A percentile compares a stretch with the other conserved stretches of the same genome.
Evolutionary conservation across 2,888 invertebrate species (phyloP).

Genomic region (Schizotus pectinicornis): DNA sequence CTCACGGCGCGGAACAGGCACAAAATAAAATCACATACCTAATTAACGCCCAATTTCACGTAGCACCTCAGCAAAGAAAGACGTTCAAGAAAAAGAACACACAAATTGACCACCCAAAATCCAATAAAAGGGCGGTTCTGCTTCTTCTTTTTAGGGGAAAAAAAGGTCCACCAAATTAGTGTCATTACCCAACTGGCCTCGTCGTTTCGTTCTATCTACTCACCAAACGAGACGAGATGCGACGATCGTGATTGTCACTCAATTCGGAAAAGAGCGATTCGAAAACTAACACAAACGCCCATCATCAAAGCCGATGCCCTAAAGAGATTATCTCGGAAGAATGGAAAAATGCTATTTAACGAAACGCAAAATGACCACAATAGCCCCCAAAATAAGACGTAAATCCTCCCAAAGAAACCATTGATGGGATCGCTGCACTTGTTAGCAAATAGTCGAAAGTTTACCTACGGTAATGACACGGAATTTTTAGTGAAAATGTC

Average conservation of each 20-base stretch:
- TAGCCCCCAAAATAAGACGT: conserved; percentile 15
- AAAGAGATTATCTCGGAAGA: too few species aligned
- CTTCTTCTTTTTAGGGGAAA: conserved; percentile 8
- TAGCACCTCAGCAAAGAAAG: conserved; percentile 31
- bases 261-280: background rate
- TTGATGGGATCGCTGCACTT: conserved; percentile 17
- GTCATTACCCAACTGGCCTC: conserved; percentile 10
- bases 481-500: conserved; percentile 40
- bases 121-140: conserved; percentile 28
- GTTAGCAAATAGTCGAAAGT: conserved; percentile 12
- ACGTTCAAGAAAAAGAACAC: conserved; percentile 11
- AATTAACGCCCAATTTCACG: conserved; percentile 46
- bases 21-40: conserved; percentile 36
- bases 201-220: background rate
- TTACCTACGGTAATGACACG: conserved; percentile 39
- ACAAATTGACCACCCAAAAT: conserved; percentile 31
- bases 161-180: conserved; percentile 20
- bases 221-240: background rate
- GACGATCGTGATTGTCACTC: background rate
- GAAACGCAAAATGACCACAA: background rate
- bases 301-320: too few species aligned
- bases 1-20: conserved; percentile 18
- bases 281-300: background rate
- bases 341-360: too few species aligned
- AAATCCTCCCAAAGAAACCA: conserved; percentile 7